Conservation (phyloP, 2,113 vertebrate genomes). For the Muntiacus reevesi region DNA sequence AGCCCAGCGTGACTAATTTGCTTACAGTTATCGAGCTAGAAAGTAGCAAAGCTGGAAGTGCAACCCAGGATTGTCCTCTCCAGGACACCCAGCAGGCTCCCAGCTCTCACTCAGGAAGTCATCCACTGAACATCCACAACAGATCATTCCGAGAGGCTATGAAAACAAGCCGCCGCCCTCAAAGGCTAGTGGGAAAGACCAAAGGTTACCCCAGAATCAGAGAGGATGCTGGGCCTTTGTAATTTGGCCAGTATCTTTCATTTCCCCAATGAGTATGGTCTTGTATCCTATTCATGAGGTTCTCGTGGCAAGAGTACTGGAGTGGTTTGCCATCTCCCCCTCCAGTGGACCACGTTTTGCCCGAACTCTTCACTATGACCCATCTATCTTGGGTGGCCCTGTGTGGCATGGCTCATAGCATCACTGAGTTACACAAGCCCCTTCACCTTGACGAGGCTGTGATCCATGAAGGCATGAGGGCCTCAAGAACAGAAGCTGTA, state of each 20-base stretch:
- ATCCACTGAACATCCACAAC: background rate
- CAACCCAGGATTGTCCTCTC: background rate
- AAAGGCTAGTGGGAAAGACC: background rate
- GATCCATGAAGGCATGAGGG: background rate
- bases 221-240: background rate
- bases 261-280: background rate
- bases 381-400: background rate
- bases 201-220: too few species aligned
- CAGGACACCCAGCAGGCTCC: background rate
- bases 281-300: background rate
- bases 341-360: background rate
- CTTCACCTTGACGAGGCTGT: background rate
- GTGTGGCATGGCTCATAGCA: background rate
- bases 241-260: background rate
- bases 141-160: accelerated
- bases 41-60: background rate
- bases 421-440: background rate
- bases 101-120: background rate
- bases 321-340: background rate
- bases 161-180: background rate
- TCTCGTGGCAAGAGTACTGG: background rate
- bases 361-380: background rate
- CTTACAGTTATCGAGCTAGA: background rate
- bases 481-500: background rate
- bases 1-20: background rate